Evolutionary conservation across 2,888 invertebrate genomes (phyloP).

Genomic region (Endotricha flammealis): DNA sequence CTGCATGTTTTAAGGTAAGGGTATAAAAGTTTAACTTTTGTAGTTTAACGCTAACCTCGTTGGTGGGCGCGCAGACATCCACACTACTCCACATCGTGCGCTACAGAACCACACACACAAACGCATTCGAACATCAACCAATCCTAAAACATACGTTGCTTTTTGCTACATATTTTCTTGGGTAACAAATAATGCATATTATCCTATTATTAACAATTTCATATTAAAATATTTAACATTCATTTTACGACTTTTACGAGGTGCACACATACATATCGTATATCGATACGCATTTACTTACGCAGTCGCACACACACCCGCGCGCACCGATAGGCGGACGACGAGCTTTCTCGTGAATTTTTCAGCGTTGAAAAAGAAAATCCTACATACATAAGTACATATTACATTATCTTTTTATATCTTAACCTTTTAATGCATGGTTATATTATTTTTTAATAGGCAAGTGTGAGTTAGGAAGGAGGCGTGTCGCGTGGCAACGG

Average conservation of each 20-base stretch:
- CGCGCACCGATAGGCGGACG: conserved; percentile 39
- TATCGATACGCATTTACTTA: conserved; percentile 28
- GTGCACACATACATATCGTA: conserved; percentile 23
- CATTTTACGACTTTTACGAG: no score
- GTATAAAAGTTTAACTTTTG: no score
- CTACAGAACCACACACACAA: conserved; percentile 24
- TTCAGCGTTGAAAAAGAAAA: conserved; percentile 26
- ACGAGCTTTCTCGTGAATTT: conserved; percentile 39
- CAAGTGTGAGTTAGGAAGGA: conserved; percentile 45
- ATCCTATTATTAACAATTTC: not conserved
- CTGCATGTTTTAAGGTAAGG: no score
- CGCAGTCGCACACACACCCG: conserved; percentile 21
- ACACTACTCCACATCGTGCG: conserved; percentile 27
- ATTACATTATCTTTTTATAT: not conserved
- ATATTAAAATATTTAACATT: no score
- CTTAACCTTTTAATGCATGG: not conserved
- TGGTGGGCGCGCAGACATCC: conserved; percentile 41
- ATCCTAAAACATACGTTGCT: conserved; percentile 29
- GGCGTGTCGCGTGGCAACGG: conserved; percentile 54
- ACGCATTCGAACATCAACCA: conserved; percentile 17
- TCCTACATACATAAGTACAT: not conserved
- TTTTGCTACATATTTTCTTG: no score
- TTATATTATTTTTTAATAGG: conserved; percentile 13
- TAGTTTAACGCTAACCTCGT: conserved; percentile 68
- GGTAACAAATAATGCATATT: not conserved